Percentiles rank a stretch among this genome's conserved stretches.
These are phyloP conservation scores for Drosophila eugracilis DNA, from an alignment of 1,140 invertebrate genomes.

Conservation along the genomic window DNA sequence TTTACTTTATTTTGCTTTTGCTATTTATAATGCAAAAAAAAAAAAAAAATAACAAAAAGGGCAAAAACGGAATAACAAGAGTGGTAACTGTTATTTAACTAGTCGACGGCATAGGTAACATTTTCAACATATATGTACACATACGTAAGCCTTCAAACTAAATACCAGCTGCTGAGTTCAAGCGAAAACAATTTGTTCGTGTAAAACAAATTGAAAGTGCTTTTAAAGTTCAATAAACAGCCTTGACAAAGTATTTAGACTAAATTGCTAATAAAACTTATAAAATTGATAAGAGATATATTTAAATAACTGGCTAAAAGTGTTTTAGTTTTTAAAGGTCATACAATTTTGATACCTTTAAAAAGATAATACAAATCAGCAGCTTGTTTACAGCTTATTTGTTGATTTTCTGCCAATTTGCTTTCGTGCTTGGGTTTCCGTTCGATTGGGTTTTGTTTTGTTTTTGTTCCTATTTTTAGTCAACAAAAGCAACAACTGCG, in stretches of 20 bases:
- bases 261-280: too few relatives aligned
- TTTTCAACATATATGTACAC: too few relatives aligned
- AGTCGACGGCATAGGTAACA: not conserved
- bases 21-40: conserved; percentile 50
- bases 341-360: conserved; percentile 2
- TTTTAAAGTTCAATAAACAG: too few relatives aligned
- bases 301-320: too few relatives aligned
- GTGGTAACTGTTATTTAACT: conserved; percentile 36
- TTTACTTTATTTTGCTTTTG: conserved; percentile 19
- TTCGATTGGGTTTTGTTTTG: conserved; percentile 32
- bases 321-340: not conserved
- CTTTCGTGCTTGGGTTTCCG: conserved; percentile 22
- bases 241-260: not conserved
- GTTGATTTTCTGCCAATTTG: conserved; percentile 33
- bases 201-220: too few relatives aligned
- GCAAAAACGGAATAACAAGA: conserved; percentile 22
- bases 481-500: conserved; percentile 33
- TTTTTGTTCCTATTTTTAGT: conserved; percentile 49
- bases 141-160: not conserved
- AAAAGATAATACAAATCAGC: conserved; percentile 10
- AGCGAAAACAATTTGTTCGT: not conserved
- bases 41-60: conserved; percentile 24
- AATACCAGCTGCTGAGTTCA: not conserved
- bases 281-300: too few relatives aligned
- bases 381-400: conserved; percentile 15